Evolutionary conservation across 2,113 vertebrate species (phyloP).

Genomic region (Pachypanchax playfairii): DNA sequence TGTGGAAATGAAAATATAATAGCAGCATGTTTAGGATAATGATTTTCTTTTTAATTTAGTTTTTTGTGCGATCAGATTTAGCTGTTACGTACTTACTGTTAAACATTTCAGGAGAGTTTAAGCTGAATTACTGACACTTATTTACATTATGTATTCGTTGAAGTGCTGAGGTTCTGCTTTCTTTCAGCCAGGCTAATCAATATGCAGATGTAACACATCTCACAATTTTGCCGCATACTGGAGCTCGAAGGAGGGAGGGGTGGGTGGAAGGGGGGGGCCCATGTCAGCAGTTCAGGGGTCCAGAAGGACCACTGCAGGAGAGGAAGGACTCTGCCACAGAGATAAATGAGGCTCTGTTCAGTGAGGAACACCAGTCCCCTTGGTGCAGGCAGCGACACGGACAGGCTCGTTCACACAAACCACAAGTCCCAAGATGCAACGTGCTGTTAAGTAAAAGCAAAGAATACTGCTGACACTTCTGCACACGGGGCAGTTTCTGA

Average conservation of each 20-base stretch:
- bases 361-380: slow-evolving; percentile 50
- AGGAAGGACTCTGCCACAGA: slow-evolving; percentile 66
- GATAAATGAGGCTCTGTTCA: slow-evolving; percentile 71
- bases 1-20: slow-evolving; percentile 24
- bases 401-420: slow-evolving; percentile 60
- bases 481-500: slow-evolving; percentile 65
- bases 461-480: slow-evolving; percentile 69
- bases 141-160: slow-evolving; percentile 75
- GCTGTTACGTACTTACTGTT: slow-evolving; percentile 39
- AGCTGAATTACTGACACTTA: slow-evolving; percentile 59
- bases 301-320: slow-evolving; percentile 57
- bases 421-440: slow-evolving; percentile 78
- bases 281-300: slow-evolving; percentile 74
- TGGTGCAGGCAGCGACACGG: slow-evolving; percentile 57
- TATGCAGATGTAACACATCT: slow-evolving; percentile 77
- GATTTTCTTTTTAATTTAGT: slow-evolving; percentile 24
- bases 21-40: slow-evolving; percentile 30
- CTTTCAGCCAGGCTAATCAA: slow-evolving; percentile 70
- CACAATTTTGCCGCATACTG: slow-evolving; percentile 67
- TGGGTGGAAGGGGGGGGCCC: background rate
- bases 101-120: slow-evolving; percentile 40
- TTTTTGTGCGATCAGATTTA: slow-evolving; percentile 2
- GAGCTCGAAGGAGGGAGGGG: slow-evolving; percentile 35
- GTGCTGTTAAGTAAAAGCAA: slow-evolving; percentile 65
- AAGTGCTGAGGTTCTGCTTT: slow-evolving; percentile 73